A percentile compares a stretch with the other conserved stretches of the same genome.
These are phyloP conservation scores for Heliconius congener DNA, from an alignment of 1,140 invertebrate species.

Conservation along the genomic window DNA sequence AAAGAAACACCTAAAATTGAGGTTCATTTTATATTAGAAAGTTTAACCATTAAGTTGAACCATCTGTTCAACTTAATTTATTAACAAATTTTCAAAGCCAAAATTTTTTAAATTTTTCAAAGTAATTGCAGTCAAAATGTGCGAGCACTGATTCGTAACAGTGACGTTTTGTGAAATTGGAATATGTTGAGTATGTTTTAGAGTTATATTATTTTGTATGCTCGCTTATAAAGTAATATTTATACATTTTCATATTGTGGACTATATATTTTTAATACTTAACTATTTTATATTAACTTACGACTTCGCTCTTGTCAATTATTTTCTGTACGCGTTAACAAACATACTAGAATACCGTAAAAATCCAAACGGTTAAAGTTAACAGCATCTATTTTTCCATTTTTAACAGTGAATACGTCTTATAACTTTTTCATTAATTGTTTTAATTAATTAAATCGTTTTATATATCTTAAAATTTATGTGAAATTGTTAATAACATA, in stretches of 20 bases:
- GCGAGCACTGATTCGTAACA: constrained; percentile 12
- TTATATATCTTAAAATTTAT: too few species aligned
- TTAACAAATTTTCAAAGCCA: too few species aligned
- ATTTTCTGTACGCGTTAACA: constrained; percentile 45
- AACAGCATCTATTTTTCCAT: neutral
- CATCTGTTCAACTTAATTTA: too few species aligned
- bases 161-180: constrained; percentile 20
- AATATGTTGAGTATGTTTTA: constrained; percentile 32
- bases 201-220: constrained; percentile 29
- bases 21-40: too few species aligned
- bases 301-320: constrained; percentile 61
- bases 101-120: too few species aligned
- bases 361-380: neutral
- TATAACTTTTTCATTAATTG: neutral
- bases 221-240: constrained; percentile 39
- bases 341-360: neutral
- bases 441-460: too few species aligned
- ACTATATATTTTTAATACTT: constrained; percentile 39
- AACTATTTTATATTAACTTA: constrained; percentile 34
- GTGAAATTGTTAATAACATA: neutral
- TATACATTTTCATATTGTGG: constrained; percentile 36
- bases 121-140: constrained; percentile 21
- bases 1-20: too few species aligned
- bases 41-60: too few species aligned
- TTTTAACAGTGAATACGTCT: neutral